Evolutionary conservation across 2,113 vertebrate genomes (phyloP), one percentile per base, ranked within the genome.

Genomic region (Caracal caracal): DNA sequence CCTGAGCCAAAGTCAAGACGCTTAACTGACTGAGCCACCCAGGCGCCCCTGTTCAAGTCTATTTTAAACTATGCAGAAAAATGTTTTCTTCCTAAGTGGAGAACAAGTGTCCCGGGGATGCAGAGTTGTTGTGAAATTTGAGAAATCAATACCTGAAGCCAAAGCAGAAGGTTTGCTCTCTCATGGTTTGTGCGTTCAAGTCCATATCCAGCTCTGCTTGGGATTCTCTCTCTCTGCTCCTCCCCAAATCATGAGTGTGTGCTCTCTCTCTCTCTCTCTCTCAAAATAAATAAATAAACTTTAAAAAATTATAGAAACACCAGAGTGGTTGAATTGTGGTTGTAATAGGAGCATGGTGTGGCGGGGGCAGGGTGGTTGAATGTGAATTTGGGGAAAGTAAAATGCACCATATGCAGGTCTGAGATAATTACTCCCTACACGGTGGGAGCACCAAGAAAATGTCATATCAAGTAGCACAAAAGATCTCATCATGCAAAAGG

Each of bases 361-460:
- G 20, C 2, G 20, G 10, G 10, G 28, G 56, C 53, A 16, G 5
- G 26, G 40, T 30, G 63, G 33, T 33, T 85, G 47, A 71, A 49
- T 37, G 53, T 33, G 59, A 33, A 30, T 79, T 94, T 95, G 5
- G 53, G 70, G 81, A 80, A 96, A 92, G 56, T 53, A 79, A 95
- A 89, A 76, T 22, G 24, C 15, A 51, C 30, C n/a, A 33, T 26
- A n/a, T 26, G 30, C 73, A 66, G 65, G 35, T 80, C 33, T 56
- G 30, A 87, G 59, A 86, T 61, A 43, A 71, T 93, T 85, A 88
- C 49, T 61, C 61, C 40, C 43, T n/a, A 1, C 5, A 5, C 24
- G 11, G 37, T 61, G 17, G 26, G 73, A 33, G 63, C 63, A 53
- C 22, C 13, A 65, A 83, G 78, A 65, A 93, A 96, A 70, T 2